phyloP scores from a whole-genome alignment of 2,888 invertebrate genomes.

The Chrysolina oricalcia region DNA sequence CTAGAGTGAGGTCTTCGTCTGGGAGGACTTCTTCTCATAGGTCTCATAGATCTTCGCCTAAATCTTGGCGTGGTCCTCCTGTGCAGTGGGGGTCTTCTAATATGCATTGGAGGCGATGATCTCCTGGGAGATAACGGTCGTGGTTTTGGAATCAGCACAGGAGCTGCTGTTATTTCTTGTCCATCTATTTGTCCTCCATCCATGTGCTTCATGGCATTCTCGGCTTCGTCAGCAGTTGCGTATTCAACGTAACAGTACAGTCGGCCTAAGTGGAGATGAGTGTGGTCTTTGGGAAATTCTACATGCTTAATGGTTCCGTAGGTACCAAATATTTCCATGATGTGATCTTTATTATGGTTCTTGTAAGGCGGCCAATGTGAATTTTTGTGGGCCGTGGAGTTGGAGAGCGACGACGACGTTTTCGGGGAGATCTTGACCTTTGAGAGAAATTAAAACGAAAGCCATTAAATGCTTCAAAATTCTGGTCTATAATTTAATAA shows the following conservation, averaged over 20 bases:
- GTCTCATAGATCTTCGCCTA: conserved; percentile 68
- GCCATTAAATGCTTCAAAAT: too few species aligned
- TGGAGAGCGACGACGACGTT: conserved; percentile 87
- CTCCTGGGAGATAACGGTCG: conserved; percentile 74
- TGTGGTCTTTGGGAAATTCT: conserved; percentile 91
- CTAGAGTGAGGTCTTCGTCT: conserved; percentile 76
- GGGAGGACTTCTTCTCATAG: conserved; percentile 73
- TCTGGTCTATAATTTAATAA: too few species aligned
- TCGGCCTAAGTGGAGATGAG: conserved; percentile 90
- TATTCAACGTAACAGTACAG: conserved; percentile 98
- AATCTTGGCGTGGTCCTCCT: conserved; percentile 74
- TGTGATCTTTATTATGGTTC: conserved; percentile 95
- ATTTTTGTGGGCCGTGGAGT: conserved; percentile 94
- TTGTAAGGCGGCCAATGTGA: conserved; percentile 92
- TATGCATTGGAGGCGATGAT: conserved; percentile 75
- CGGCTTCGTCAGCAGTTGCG: conserved; percentile 94
- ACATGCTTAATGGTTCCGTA: conserved; percentile 90
- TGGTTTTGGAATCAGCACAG: conserved; percentile 88
- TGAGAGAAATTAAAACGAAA: neutral
- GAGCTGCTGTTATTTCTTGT: conserved; percentile 95
- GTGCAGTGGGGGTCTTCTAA: conserved; percentile 75
- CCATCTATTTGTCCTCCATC: conserved; percentile 99
- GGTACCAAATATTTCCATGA: conserved; percentile 92
- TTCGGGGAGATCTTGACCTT: conserved; percentile 77
- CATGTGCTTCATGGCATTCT: conserved; percentile 99